Evolutionary conservation across 1,140 invertebrate species (phyloP), one percentile per base, ranked within the genome.

Genomic region (Eumaeus atala): DNA sequence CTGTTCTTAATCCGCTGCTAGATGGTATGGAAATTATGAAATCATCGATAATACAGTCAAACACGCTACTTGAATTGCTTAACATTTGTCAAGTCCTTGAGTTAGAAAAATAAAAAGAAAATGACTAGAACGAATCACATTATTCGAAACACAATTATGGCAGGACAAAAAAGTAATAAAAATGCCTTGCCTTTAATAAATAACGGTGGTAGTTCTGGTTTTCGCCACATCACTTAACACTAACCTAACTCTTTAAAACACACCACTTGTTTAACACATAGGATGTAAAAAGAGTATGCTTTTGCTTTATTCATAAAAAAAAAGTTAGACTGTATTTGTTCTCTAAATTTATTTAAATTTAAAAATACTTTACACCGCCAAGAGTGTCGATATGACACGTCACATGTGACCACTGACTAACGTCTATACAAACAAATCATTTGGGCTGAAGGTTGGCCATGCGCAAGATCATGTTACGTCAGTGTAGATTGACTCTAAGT

Each of bases 161-260:
- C 1, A 37, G 9, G 35, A 37, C 35, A 4, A 9, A 10, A 2
- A 2, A 10, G 1, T 37, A 10, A 37, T 9, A 37, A 28, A 2
- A 28, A 28, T 6, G 21, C 6, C 40, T 44, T 44, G 40, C 40
- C 40, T 9, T 18, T 18, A 16, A 44, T 17, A 44, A 44, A 16
- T 9, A 44, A 9, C 3, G 38, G 14, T 9, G 40, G 40, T 16
- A 44, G 9, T 7, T 44, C 40, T 5, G 40, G 14, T 14, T 44
- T 44, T 14, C 16, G 40, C 40, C 40, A 44, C 40, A 44, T 44
- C 21, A 28, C 9, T 44, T 10, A 44, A 16, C 40, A 44, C 17
- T 44, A 1, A 17, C 1, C 12, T 9, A 16, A 3, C 9, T 12
- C 3, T 9, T 9, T 44, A 3, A 44, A 6, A 14, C 40, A 8